These are phyloP conservation scores for Brachionus calyciflorus DNA, from an alignment of 1,140 invertebrate genomes.

Conservation along the genomic window DNA sequence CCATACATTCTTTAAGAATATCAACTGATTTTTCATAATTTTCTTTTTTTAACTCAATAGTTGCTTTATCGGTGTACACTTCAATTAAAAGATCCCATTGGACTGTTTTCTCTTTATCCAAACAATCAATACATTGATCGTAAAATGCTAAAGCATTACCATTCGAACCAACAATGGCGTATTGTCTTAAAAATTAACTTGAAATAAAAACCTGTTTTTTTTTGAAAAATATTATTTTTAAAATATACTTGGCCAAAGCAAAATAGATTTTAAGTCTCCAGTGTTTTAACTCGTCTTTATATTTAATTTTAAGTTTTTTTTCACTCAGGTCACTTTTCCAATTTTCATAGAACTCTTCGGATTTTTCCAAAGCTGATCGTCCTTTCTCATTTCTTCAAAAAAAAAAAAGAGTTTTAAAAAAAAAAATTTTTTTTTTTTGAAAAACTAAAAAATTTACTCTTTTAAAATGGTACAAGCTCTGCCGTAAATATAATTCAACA, in stretches of 20 bases:
- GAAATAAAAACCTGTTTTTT: not conserved
- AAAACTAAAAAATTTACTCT: not conserved
- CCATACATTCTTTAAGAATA: not conserved
- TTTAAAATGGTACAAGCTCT: not conserved
- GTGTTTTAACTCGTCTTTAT: not conserved
- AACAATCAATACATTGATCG: slow-evolving; percentile 16
- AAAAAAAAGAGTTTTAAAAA: not conserved
- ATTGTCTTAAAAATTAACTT: not conserved
- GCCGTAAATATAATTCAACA: slow-evolving; percentile 11
- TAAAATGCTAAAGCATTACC: slow-evolving; percentile 1
- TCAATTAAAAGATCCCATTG: not conserved
- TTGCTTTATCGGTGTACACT: not conserved
- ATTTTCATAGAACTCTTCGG: slow-evolving; percentile 11
- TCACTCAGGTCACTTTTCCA: not conserved
- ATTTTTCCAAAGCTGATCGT: not conserved
- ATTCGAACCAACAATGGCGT: not conserved
- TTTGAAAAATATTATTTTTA: not conserved
- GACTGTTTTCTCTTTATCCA: not conserved
- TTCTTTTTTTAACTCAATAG: slow-evolving; percentile 11
- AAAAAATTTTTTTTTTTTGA: not conserved
- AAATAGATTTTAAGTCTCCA: slow-evolving; percentile 37
- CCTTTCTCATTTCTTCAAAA: not conserved
- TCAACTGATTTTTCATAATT: slow-evolving; percentile 19
- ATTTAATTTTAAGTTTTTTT: not conserved
- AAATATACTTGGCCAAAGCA: slow-evolving; percentile 4